Percentiles rank a stretch among this genome's conserved stretches.
phyloP scores from a whole-genome alignment of 2,888 invertebrate species.

The Micoletzkya japonica region DNA sequence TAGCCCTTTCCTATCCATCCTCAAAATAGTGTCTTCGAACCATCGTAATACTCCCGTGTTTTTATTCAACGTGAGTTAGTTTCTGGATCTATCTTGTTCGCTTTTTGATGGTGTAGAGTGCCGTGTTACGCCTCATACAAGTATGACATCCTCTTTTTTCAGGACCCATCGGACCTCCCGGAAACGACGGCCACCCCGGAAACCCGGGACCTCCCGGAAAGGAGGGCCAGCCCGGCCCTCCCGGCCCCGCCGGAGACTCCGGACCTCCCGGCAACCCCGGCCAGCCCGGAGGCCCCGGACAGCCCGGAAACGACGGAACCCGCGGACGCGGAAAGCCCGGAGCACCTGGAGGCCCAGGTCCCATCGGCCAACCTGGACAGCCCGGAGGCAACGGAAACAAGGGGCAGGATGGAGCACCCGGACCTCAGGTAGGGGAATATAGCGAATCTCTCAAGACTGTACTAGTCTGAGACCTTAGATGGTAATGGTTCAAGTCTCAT shows the following conservation, averaged over 20 bases:
- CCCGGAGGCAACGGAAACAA: constrained; percentile 31
- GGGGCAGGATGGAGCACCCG: constrained; percentile 42
- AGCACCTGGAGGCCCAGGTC: constrained; percentile 39
- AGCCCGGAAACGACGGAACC: constrained; percentile 29
- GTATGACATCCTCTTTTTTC: background rate
- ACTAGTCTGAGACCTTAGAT: background rate
- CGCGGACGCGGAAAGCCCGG: constrained; percentile 38
- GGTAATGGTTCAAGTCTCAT: background rate
- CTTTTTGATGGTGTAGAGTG: too few relatives aligned
- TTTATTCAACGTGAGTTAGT: too few relatives aligned
- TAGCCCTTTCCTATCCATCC: too few relatives aligned
- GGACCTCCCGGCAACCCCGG: constrained; percentile 35
- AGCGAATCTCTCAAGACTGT: background rate
- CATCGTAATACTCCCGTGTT: too few relatives aligned
- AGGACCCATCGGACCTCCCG: constrained; percentile 27
- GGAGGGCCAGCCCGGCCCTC: constrained; percentile 37
- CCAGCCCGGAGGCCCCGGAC: constrained; percentile 32
- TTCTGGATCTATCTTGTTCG: too few relatives aligned
- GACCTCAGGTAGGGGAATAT: constrained; percentile 28
- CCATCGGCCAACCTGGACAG: constrained; percentile 29
- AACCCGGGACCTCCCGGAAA: constrained; percentile 37
- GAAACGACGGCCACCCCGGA: constrained; percentile 40
- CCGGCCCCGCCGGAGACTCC: constrained; percentile 38
- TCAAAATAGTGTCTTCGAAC: too few relatives aligned
- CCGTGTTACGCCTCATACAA: too few relatives aligned